phyloP scores from a whole-genome alignment of 2,113 vertebrate species.

The Pseudopodoces humilis region DNA sequence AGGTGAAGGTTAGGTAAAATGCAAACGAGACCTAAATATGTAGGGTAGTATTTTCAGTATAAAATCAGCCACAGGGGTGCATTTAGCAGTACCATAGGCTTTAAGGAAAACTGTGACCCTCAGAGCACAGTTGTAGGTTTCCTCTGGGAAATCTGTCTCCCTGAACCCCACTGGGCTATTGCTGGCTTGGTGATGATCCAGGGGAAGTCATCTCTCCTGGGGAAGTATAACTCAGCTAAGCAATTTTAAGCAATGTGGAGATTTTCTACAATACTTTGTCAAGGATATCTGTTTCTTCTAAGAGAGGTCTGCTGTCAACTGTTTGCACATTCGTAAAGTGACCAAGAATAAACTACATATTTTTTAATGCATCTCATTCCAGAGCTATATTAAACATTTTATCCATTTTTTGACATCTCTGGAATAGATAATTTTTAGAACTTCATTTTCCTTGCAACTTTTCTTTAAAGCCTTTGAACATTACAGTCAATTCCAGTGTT shows the following conservation, averaged over 20 bases:
- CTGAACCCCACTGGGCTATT: neutral
- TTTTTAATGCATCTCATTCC: neutral
- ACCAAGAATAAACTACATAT: neutral
- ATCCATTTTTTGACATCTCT: neutral
- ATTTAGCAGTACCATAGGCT: neutral
- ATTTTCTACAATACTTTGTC: neutral
- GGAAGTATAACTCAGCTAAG: neutral
- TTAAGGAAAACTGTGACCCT: neutral
- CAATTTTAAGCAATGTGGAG: neutral
- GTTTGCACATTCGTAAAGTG: neutral
- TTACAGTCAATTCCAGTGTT: neutral
- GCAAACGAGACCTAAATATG: neutral
- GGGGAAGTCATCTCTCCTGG: neutral
- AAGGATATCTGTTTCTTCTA: neutral
- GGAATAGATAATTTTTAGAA: neutral
- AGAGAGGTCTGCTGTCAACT: neutral
- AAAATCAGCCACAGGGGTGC: neutral
- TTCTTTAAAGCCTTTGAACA: neutral
- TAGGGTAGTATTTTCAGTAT: neutral
- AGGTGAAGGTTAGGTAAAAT: neutral
- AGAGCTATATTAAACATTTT: neutral
- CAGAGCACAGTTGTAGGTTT: neutral
- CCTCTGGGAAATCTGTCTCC: neutral
- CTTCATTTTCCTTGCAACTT: neutral
- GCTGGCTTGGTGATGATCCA: neutral